Evolutionary conservation across 2,888 invertebrate species (phyloP), one percentile per base, ranked within the genome.

Genomic region (Oxyscelio sp.): DNA sequence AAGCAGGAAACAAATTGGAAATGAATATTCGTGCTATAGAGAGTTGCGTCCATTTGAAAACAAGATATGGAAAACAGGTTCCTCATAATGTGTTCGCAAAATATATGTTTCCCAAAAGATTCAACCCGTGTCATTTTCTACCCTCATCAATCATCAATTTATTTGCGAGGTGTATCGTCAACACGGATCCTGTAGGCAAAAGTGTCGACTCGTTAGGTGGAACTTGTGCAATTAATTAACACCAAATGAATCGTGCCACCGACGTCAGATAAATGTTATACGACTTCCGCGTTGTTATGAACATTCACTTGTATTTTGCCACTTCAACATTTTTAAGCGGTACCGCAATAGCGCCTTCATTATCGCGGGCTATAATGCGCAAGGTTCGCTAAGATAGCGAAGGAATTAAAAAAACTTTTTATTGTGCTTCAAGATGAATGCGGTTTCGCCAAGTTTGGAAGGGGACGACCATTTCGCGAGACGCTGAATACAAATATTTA

Each of bases 201-300:
- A 40, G 61, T 65, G 83, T 83, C 75, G 74, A 81, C 87, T 86
- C 85, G 86, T 89, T 89, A 87, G 83, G 71, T 56, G 82, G 43
- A 74, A 83, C 85, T 83, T 85, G 88, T 38, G 83, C 88, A 89
- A 91, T 90, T 91, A 90, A 91, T 91, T 89, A 91, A 89, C 84
- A 85, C 86, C 86, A 85, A 87, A 87, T 86, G 87, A 87, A 87
- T 87, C 85, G 75, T 83, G 87, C 87, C 83, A 80, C 68, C 71
- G 80, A 80, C 52, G 65, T 74, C 70, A 70, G 83, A 83, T 84
- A 74, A 85, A 87, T 87, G 88, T 87, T 88, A 86, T 88, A 90
- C 87, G 88, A 89, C 89, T 89, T 88, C 85, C 86, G 87, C 84
- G 85, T 90, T 89, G 88, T 90, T 89, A 89, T 86, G 89, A 88